A percentile compares a stretch with the other conserved stretches of the same genome.
phyloP scores from a whole-genome alignment of 2,888 invertebrate species.

The Orgyia antiqua region DNA sequence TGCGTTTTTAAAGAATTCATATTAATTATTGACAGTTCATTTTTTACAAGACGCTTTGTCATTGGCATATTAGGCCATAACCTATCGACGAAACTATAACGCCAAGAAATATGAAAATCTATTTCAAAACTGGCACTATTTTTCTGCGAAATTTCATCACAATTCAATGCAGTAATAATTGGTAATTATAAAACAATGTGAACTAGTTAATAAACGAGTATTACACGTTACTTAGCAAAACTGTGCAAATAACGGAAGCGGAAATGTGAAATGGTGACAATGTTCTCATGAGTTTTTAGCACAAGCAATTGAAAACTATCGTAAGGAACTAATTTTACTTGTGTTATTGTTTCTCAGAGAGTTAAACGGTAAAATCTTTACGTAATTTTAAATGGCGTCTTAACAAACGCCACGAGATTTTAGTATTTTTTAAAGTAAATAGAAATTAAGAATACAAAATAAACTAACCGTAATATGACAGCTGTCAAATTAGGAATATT shows the following conservation, averaged over 20 bases:
- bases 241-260: constrained; percentile 25
- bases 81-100: too few species aligned
- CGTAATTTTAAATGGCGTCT: too few species aligned
- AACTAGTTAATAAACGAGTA: constrained; percentile 18
- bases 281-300: constrained; percentile 12
- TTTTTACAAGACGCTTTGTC: too few species aligned
- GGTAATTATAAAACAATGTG: constrained; percentile 11
- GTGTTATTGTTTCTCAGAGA: neutral
- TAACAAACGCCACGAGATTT: too few species aligned
- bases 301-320: constrained; percentile 14
- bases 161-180: neutral
- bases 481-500: too few species aligned
- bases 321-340: constrained; percentile 1
- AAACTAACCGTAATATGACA: too few species aligned
- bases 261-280: constrained; percentile 18
- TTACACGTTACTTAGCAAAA: constrained; percentile 15
- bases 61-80: too few species aligned
- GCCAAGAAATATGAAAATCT: constrained; percentile 14
- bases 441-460: too few species aligned
- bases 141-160: too few species aligned
- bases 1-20: neutral
- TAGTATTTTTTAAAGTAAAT: too few species aligned
- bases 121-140: too few species aligned
- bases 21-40: neutral
- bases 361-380: too few species aligned